phyloP scores from a whole-genome alignment of 2,113 vertebrate genomes.

The Probosciger aterrimus region DNA sequence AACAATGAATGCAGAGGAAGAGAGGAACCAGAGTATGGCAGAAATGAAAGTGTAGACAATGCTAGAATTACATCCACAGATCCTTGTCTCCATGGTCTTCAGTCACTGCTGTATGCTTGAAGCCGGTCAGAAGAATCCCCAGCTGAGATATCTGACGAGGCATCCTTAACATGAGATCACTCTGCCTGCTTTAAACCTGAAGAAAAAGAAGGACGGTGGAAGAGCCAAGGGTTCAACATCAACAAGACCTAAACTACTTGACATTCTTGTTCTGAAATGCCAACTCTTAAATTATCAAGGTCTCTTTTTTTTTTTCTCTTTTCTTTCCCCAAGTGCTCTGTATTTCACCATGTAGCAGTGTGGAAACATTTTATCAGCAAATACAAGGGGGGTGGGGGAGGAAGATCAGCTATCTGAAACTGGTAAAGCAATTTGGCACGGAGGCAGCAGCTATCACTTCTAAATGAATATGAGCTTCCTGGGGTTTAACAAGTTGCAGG shows the following conservation, averaged over 20 bases:
- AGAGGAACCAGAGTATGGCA: background rate
- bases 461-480: background rate
- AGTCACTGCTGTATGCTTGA: background rate
- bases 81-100: background rate
- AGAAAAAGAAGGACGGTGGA: background rate
- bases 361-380: constrained; percentile 51
- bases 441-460: background rate
- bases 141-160: background rate
- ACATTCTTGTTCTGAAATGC: constrained; percentile 50
- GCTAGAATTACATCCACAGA: background rate
- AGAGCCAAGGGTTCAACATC: constrained; percentile 9
- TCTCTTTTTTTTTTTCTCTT: background rate
- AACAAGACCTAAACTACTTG: constrained; percentile 39
- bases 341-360: background rate
- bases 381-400: background rate
- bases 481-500: background rate
- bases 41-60: constrained; percentile 6
- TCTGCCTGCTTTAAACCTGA: constrained; percentile 16
- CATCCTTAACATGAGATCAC: background rate
- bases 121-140: constrained; percentile 3
- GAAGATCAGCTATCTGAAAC: background rate
- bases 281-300: constrained; percentile 39
- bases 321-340: background rate
- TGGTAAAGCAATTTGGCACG: constrained; percentile 19
- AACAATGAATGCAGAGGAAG: background rate